Conservation (phyloP, 2,888 invertebrate species). For the Parnassius smintheus region DNA sequence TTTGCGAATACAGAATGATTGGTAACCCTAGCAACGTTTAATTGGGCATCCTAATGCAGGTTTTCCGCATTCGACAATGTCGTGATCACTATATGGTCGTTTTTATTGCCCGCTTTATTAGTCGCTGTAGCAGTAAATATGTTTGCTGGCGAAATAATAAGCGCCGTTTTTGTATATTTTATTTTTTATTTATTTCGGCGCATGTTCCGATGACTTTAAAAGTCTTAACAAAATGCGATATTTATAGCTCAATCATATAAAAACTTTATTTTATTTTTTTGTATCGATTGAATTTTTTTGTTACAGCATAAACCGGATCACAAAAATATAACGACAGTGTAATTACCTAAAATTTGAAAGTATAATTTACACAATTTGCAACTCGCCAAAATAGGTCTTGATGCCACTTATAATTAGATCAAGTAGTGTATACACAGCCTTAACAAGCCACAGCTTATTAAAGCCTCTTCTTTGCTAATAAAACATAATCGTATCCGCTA, state of each 20-base stretch:
- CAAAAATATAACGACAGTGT: no score
- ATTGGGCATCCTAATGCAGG: slow-evolving; percentile 30
- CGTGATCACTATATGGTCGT: slow-evolving; percentile 25
- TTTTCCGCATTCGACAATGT: slow-evolving; percentile 31
- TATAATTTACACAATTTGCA: no score
- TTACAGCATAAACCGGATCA: no score
- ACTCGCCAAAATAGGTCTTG: no score
- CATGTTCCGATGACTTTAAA: slow-evolving; percentile 1
- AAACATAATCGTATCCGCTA: no score
- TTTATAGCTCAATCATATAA: slow-evolving; percentile 11
- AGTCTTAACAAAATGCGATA: slow-evolving; percentile 25
- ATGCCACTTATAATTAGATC: no score
- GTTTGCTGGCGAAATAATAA: slow-evolving; percentile 35
- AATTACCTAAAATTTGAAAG: no score
- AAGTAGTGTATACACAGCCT: no score
- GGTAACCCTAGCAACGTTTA: slow-evolving; percentile 22
- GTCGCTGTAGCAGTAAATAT: slow-evolving; percentile 34
- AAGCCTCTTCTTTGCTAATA: no score
- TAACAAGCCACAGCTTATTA: no score
- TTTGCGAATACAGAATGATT: neutral
- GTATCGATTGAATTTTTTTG: no score
- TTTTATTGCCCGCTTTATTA: slow-evolving; percentile 39
- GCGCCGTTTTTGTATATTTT: slow-evolving; percentile 19
- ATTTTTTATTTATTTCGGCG: slow-evolving; percentile 4
- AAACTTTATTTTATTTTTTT: neutral